Base-by-base conservation (phyloP, 2,113 vertebrate genomes). In the Elaphurus davidianus region DNA sequence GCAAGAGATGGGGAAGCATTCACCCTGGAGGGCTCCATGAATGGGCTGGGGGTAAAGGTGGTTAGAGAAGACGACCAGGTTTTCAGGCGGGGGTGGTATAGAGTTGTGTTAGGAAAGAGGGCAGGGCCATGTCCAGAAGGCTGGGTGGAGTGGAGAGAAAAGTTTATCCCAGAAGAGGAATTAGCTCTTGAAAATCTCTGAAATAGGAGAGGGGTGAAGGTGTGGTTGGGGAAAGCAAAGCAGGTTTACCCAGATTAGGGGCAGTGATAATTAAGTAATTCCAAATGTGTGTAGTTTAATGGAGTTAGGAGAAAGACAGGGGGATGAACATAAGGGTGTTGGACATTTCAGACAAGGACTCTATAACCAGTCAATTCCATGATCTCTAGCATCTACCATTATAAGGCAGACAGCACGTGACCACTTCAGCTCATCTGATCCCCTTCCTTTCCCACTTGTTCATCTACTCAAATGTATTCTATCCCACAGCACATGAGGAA, bases 171-270 rank as follows among this genome's bases (percentile, higher is more conserved):
- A 91, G 57, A 96, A 97, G 40, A 95, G 19, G 89, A 83, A 94
- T 97, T 94, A 97, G 55, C n/a, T 15, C 15, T 64, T 89, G 23
- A 87, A 96, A 91, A 59, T 74, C 90, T 94, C 78, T 55, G 30
- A 91, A 95, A 33, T 64, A 92, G 55, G 71, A 94, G 54, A 96
- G 27, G 76, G 60, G 55, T 87, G 54, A 91, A 95, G 97, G 94
- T 74, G 97, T 96, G 96, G 96, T 79, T 91, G 62, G 62, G 64
- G 79, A 96, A 95, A 93, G 55, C 47, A 54, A 88, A 98, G 62
- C 97, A 93, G 78, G 96, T 98, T 97, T 89, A 30, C 82, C 96
- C 62, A 91, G 97, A 62, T 90, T 64, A 81, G 62, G 79, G 19
- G 17, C 40, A 40, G 40, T 50, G 33, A 54, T 43, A 83, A 45